Evolutionary conservation across 2,113 vertebrate species (phyloP).

Genomic region (Mastomys coucha): DNA sequence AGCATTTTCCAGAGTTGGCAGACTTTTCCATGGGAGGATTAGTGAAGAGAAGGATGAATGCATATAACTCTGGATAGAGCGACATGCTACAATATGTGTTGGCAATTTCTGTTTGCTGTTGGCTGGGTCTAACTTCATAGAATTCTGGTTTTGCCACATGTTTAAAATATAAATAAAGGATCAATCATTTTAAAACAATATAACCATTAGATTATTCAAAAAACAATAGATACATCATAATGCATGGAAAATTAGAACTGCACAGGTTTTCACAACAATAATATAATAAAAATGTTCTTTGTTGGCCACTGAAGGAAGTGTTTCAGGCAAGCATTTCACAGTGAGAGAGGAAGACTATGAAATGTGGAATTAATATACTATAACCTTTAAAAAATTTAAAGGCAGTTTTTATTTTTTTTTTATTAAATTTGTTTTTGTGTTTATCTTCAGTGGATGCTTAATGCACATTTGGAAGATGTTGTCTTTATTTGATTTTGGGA

Average conservation of each 20-base stretch:
- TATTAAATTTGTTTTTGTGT: background rate
- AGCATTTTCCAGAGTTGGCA: background rate
- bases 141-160: background rate
- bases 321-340: slow-evolving; percentile 38
- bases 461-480: background rate
- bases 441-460: slow-evolving; percentile 39
- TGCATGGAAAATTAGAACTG: background rate
- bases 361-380: slow-evolving; percentile 22
- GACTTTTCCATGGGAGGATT: background rate
- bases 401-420: background rate
- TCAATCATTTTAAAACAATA: slow-evolving; percentile 4
- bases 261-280: background rate
- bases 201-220: slow-evolving; percentile 1
- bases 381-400: background rate
- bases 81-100: background rate
- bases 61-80: background rate
- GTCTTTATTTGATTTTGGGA: background rate
- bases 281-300: background rate
- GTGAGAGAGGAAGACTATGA: background rate
- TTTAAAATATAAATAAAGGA: background rate
- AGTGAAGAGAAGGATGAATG: background rate
- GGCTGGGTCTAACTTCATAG: background rate
- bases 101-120: slow-evolving; percentile 26
- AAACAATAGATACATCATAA: background rate
- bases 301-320: slow-evolving; percentile 34